Percentiles rank a stretch among this genome's conserved stretches.
Evolutionary conservation across 1,140 invertebrate species (phyloP).

Genomic region (Meloidogyne chitwoodi): DNA sequence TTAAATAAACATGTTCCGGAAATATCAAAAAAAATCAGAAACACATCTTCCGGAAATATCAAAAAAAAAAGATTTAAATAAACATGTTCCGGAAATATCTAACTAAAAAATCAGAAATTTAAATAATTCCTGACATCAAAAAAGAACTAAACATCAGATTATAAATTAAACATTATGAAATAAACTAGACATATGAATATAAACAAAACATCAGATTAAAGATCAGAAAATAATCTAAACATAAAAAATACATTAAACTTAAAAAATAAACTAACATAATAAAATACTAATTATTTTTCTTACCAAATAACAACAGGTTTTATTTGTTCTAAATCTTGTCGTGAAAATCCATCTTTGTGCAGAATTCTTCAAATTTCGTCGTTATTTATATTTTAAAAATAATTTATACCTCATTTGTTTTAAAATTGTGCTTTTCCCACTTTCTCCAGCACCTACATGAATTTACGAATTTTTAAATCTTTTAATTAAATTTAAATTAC

Average conservation of each 20-base stretch:
- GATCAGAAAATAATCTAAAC: no score
- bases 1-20: neutral
- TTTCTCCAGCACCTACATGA: slow-evolving; percentile 60
- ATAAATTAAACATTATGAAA: neutral
- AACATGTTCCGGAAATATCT: neutral
- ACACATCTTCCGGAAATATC: no score
- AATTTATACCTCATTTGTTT: slow-evolving; percentile 61
- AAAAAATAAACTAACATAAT: no score
- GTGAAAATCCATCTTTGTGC: slow-evolving; percentile 58
- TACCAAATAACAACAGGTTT: slow-evolving; percentile 49
- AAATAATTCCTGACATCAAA: neutral
- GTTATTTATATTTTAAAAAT: neutral
- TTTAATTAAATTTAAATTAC: slow-evolving; percentile 29
- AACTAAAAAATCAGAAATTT: neutral
- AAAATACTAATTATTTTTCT: neutral
- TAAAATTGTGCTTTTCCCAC: slow-evolving; percentile 63
- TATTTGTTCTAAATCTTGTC: slow-evolving; percentile 57
- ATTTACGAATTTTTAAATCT: neutral
- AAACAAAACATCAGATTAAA: no score
- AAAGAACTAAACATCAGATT: no score
- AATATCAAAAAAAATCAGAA: no score
- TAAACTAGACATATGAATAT: no score
- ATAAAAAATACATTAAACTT: no score
- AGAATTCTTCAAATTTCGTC: slow-evolving; percentile 35
- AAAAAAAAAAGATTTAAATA: neutral